Base-by-base conservation (phyloP, 1,140 invertebrate species). In the Pseudomyrmex concolor region DNA sequence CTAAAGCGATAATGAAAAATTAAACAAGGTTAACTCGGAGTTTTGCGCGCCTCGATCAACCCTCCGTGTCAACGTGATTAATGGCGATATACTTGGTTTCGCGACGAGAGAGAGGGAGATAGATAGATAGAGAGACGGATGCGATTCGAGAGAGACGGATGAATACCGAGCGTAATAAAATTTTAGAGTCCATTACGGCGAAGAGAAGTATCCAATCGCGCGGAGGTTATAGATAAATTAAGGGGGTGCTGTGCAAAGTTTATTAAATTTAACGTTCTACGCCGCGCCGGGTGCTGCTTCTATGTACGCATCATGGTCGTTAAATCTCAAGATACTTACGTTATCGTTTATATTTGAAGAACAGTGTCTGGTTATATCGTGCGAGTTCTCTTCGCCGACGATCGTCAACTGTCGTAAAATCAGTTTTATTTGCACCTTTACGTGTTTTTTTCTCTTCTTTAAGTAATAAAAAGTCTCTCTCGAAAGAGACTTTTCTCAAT, bases 161-260 rank as follows among this genome's bases (percentile, higher is more conserved):
- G 66, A 89, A 88, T 88, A 76, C n/a, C 59, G 13, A 43, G 45
- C 43, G 60, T 89, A 89, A 89, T 86, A 84, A 89, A 89, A 89
- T 89, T 89, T 86, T 78, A 86, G 80, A 85, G 74, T 63, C 87
- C 87, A 89, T 89, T 89, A 89, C 77, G 50, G 34, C 17, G 70
- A 34, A 34, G 34, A 70, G 84, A 77, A 77, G 83, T 82, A 82
- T 87, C 76, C 50, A 87, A 88, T 87, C 83, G 63, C 83, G 22
- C 83, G 22, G 63, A 19, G 72, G 50, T 87, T 88, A 88, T 85
- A 54, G 59, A 84, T 67, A 71, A 88, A 88, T 87, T 82, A 82
- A 87, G 64, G 55, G 34, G 86, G 64, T 51, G 66, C 45, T 76
- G 71, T 86, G 48, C 68, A 9, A 64, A 51, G 83, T 77, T 88